phyloP scores from a whole-genome alignment of 2,797 vertebrate genomes.

The Merluccius polli region DNA sequence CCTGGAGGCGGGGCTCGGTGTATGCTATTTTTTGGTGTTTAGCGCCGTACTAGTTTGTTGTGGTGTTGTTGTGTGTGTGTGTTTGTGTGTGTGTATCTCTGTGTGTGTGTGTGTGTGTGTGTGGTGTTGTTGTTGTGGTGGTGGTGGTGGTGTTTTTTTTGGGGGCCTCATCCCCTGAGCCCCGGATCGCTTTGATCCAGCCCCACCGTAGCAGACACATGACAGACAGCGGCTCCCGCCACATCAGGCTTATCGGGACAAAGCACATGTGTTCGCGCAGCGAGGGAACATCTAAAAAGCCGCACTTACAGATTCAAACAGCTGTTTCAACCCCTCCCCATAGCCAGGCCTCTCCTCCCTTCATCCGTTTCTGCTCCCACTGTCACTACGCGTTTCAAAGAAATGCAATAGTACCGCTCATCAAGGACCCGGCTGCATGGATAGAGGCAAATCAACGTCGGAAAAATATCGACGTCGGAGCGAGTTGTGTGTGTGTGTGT shows the following conservation, averaged over 20 bases:
- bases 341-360: constrained; percentile 25
- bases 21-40: constrained; percentile 20
- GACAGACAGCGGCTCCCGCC: constrained; percentile 60
- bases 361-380: constrained; percentile 28
- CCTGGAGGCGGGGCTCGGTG: constrained; percentile 21
- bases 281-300: constrained; percentile 55
- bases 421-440: constrained; percentile 22
- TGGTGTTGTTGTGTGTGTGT: constrained; percentile 31
- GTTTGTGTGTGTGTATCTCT: neutral
- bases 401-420: constrained; percentile 39
- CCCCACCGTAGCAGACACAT: constrained; percentile 56
- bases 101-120: constrained; percentile 22
- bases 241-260: constrained; percentile 68
- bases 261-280: constrained; percentile 66
- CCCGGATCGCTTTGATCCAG: constrained; percentile 52
- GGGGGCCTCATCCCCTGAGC: constrained; percentile 45
- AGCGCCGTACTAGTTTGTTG: constrained; percentile 18
- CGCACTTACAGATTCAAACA: constrained; percentile 52
- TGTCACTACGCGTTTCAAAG: constrained; percentile 46
- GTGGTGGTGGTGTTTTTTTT: neutral
- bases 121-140: constrained; percentile 33
- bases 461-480: constrained; percentile 32
- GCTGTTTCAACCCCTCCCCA: constrained; percentile 45
- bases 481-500: constrained; percentile 23
- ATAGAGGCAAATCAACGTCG: constrained; percentile 17